Evolutionary conservation across 2,797 vertebrate species (phyloP), one percentile per base, ranked within the genome.

Genomic region (Strix occidentalis): DNA sequence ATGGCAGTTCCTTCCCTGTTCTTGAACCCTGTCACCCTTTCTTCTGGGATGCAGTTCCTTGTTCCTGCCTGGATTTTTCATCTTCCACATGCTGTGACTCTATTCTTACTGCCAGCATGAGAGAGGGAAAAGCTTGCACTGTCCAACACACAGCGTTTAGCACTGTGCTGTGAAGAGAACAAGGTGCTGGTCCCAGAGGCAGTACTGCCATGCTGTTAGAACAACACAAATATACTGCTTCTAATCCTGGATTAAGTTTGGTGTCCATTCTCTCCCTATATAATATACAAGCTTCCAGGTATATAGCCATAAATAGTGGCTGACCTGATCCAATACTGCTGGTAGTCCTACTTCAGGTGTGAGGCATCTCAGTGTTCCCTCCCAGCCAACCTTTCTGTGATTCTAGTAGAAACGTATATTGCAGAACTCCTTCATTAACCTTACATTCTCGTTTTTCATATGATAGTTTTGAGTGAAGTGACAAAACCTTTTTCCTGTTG

Each of bases 401-500:
- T 39, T 89, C 35, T 41, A 10, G 10, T 54, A 35, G 57, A 80
- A 68, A 17, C 7, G 5, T 51, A 4, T 60, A 39, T 63, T 43
- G 19, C 57, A 76, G 20, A 71, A 15, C 23, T 69, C 33, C 35
- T 68, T 35, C 1, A 0, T 58, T 58, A 91, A 64, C 61, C 54
- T 65, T 68, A 46, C n/a, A 5, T 37, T 94, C 31, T 66, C 29
- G 33, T 83, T 70, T 75, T 74, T 66, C 37, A 25, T 21, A 4
- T 9, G 18, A 31, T n/a, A 12, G 1, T 46, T 81, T 60, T 82
- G 37, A 84, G 9, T 78, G 41, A 72, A 18, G 15, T 46, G n/a
- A 69, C 56, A 71, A 54, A 66, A 14, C 5, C 8, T 87, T 94
- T 94, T 82, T 83, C 70, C 57, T 94, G 76, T 97, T 96, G 72